Percentiles rank a stretch among this genome's conserved stretches.
Evolutionary conservation across 30 jellyfish, hydroid and myxozoan species (phyloP).

Genomic region (Turritopsis dohrnii): DNA sequence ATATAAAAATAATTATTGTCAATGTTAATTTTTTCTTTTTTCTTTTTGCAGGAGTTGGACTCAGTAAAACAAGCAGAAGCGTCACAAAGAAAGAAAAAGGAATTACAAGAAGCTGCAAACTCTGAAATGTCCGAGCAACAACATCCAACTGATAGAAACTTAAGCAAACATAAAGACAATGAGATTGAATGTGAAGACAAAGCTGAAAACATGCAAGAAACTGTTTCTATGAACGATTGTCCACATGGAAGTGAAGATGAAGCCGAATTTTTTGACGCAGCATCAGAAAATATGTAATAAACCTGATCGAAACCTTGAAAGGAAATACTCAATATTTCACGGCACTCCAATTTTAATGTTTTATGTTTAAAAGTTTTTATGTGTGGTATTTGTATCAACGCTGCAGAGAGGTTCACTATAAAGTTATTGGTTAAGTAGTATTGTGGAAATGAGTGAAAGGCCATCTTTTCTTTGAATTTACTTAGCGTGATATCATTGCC

Average conservation of each 20-base stretch:
- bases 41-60: slow-evolving; percentile 6
- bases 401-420: too few relatives aligned
- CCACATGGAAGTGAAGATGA: background rate
- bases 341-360: too few relatives aligned
- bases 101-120: background rate
- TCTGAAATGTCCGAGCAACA: background rate
- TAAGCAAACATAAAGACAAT: background rate
- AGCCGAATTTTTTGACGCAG: slow-evolving; percentile 1
- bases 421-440: too few relatives aligned
- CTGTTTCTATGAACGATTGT: background rate
- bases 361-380: too few relatives aligned
- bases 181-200: background rate
- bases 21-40: background rate
- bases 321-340: too few relatives aligned
- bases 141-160: background rate
- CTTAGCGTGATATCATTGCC: too few relatives aligned
- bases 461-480: too few relatives aligned
- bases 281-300: background rate
- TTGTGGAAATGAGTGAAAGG: too few relatives aligned
- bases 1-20: too few relatives aligned
- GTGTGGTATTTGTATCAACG: too few relatives aligned
- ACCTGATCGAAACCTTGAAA: background rate
- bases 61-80: slow-evolving; percentile 31
- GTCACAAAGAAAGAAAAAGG: background rate
- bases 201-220: too few relatives aligned